Base-by-base conservation (phyloP, 2,113 vertebrate genomes). In the Spea bombifrons region DNA sequence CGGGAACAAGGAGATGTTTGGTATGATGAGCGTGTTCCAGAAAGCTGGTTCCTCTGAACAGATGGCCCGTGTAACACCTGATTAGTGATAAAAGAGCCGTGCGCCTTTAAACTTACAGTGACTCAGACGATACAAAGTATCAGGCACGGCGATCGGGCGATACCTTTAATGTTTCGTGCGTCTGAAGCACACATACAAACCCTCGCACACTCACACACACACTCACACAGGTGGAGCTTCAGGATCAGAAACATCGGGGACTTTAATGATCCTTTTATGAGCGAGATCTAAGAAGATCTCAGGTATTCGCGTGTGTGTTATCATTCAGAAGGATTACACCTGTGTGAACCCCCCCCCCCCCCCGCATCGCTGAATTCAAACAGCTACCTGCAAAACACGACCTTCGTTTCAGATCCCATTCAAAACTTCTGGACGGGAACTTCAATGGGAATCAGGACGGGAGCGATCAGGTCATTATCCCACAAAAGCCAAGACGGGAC, bases 171-270 rank as follows among this genome's bases (percentile, higher is more conserved):
- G 75, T 76, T 43, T 5, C 0, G 71, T 71, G 15, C 71, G 82
- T 66, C 50, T 74, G 52, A 13, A 0, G 30, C 74, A 30, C 82
- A 69, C n/a, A 15, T 67, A 63, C 76, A 30, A 30, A 30, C 30
- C 30, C 30, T 30, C 30, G 30, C 30, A 30, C 30, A 30, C 71
- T 74, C 69, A 83, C 75, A 16, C 30, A 30, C 30, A 83, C 75
- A 16, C 69, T 76, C 78, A 69, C 78, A 71, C 82, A 85, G 75
- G 71, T 86, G 80, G 61, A 84, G 71, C 70, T 4, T 46, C n/a
- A 46, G 70, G 0, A 64, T 80, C 66, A 63, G 48, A 71, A 80
- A 13, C 65, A 66, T 0, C 0, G 73, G 68, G 13, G 30, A 50
- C 17, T 83, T 73, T 0, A 74, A 70, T 13, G 43, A 49, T 2